Conservation (phyloP, 2,888 invertebrate genomes). For the Diaprepes abbreviatus region DNA sequence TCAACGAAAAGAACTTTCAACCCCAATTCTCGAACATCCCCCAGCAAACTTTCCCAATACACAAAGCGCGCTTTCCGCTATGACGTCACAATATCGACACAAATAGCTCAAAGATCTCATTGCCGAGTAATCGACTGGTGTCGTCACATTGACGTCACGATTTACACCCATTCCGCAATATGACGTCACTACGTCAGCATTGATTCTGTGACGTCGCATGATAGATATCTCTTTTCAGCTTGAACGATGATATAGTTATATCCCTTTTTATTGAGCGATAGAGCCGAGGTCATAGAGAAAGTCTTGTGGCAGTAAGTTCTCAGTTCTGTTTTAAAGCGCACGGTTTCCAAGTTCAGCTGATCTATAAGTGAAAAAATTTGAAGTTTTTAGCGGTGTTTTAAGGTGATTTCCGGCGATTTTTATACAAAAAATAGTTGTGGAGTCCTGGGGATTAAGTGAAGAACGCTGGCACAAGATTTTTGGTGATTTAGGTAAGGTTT, state of each 20-base stretch:
- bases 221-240: constrained; percentile 19
- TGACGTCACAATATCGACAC: constrained; percentile 36
- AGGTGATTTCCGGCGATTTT: neutral
- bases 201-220: constrained; percentile 44
- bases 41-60: constrained; percentile 17
- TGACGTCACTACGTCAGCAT: constrained; percentile 48
- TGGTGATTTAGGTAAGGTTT: constrained; percentile 23
- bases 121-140: constrained; percentile 23
- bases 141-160: constrained; percentile 37
- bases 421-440: constrained; percentile 22
- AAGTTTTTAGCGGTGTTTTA: constrained; percentile 14
- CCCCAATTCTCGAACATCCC: constrained; percentile 11
- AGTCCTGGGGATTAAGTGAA: constrained; percentile 25
- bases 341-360: constrained; percentile 40
- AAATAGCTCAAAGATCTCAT: constrained; percentile 7
- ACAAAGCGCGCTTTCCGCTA: constrained; percentile 17
- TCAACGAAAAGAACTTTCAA: neutral
- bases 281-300: constrained; percentile 51
- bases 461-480: constrained; percentile 28
- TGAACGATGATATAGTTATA: neutral
- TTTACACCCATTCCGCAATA: constrained; percentile 44
- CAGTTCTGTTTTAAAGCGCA: constrained; percentile 36
- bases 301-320: constrained; percentile 47
- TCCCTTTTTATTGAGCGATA: constrained; percentile 42
- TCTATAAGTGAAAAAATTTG: constrained; percentile 10